These are phyloP conservation scores for Beroe forskalii DNA, from an alignment of 37 sponge, comb jelly and placozoan genomes.

Conservation along the genomic window DNA sequence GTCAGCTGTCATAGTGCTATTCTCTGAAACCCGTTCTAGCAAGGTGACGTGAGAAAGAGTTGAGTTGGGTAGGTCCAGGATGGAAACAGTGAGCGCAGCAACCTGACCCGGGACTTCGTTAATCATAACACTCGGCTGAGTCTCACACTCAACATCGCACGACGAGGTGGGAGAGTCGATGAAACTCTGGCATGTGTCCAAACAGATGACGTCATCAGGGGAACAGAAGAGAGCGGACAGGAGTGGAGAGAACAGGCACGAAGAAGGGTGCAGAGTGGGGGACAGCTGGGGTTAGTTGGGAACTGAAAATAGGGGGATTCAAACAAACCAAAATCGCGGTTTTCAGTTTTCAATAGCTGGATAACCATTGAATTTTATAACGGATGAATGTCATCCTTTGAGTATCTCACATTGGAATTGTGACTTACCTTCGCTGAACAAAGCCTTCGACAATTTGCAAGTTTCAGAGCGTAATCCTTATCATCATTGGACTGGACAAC, in stretches of 20 bases:
- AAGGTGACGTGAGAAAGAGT: neutral
- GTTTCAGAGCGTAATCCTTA: neutral
- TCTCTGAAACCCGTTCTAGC: neutral
- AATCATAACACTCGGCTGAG: neutral
- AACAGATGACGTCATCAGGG: constrained; percentile 8
- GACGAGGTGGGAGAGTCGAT: neutral
- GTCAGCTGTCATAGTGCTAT: neutral
- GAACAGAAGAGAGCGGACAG: constrained; percentile 10
- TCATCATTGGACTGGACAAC: neutral
- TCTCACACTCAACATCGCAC: neutral
- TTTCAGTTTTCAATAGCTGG: no score
- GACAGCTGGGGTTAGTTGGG: neutral
- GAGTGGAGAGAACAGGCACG: neutral
- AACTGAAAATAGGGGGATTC: neutral
- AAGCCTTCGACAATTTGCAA: neutral
- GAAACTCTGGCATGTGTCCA: constrained; percentile 10
- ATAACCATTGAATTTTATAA: no score
- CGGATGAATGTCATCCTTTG: no score
- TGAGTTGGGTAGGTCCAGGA: neutral
- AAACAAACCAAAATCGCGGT: no score
- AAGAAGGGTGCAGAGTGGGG: neutral
- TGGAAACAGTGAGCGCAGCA: neutral
- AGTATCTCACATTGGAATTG: no score
- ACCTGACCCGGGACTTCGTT: neutral
- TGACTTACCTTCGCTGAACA: constrained; percentile 12